phyloP scores from a whole-genome alignment of 2,888 invertebrate genomes.

The Conomelus anceps region DNA sequence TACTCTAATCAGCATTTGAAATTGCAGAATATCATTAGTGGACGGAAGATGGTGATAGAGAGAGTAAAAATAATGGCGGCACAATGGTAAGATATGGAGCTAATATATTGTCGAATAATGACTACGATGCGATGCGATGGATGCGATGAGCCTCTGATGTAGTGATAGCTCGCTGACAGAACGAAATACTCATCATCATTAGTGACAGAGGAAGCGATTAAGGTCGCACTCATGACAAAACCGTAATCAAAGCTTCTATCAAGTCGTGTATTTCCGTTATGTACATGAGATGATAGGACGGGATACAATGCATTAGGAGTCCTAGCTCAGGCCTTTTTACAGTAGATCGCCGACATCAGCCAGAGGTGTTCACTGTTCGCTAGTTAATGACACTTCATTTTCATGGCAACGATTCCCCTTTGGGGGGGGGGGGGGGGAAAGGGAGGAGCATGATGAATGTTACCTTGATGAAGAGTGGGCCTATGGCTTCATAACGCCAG shows the following conservation, averaged over 20 bases:
- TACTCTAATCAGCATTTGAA: background rate
- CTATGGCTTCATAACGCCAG: background rate
- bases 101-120: background rate
- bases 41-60: background rate
- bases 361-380: background rate
- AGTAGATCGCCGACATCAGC: background rate
- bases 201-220: background rate
- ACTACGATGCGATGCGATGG: too few species aligned
- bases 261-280: background rate
- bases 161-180: background rate
- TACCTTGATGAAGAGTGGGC: background rate
- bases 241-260: background rate
- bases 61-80: background rate
- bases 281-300: background rate
- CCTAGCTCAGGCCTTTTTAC: background rate
- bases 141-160: background rate
- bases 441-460: background rate
- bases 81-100: background rate
- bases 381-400: conserved; percentile 13
- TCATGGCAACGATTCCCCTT: conserved; percentile 21
- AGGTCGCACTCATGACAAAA: background rate
- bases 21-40: background rate
- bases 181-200: background rate
- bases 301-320: background rate
- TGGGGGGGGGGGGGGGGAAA: conserved; percentile 22